These are phyloP conservation scores for Dasyurus viverrinus DNA, from an alignment of 2,113 vertebrate species.

Conservation along the genomic window DNA sequence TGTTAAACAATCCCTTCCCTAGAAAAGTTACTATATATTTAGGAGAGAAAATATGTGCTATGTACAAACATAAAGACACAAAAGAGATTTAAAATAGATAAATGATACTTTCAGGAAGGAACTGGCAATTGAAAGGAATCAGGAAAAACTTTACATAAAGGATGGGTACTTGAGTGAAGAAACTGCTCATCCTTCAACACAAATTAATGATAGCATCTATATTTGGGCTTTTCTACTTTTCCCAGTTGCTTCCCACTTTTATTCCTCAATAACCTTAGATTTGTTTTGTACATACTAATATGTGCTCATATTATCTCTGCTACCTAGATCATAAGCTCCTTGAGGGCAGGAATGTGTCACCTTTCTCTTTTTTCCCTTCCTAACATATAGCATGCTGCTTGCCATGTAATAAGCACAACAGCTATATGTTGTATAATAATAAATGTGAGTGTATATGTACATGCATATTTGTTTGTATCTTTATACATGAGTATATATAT, in stretches of 20 bases:
- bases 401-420: neutral
- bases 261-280: neutral
- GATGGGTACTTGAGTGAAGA: neutral
- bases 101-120: neutral
- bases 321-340: neutral
- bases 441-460: neutral
- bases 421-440: neutral
- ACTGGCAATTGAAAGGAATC: neutral
- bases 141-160: neutral
- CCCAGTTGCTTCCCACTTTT: neutral
- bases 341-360: neutral
- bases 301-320: neutral
- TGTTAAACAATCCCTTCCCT: neutral
- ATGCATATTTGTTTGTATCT: neutral
- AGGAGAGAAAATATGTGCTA: neutral
- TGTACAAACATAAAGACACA: neutral
- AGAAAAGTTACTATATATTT: neutral
- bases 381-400: neutral
- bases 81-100: neutral
- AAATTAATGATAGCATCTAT: neutral
- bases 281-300: neutral
- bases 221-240: neutral
- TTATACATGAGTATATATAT: neutral
- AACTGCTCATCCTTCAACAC: neutral
- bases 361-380: neutral